phyloP scores from a whole-genome alignment of 2,797 vertebrate genomes.

The Meriones psammophilus region DNA sequence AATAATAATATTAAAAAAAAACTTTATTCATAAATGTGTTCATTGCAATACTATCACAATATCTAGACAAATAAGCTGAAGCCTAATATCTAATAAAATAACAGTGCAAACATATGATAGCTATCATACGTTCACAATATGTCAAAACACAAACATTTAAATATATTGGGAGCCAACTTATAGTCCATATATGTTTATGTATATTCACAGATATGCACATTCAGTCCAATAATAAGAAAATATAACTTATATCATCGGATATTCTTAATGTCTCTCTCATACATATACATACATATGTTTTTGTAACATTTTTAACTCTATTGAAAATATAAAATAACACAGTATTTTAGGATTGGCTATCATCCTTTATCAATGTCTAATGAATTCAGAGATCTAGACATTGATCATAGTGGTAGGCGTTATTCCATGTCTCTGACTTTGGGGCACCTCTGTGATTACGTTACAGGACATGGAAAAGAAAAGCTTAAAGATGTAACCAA shows the following conservation, averaged over 20 bases:
- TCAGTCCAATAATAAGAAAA: background rate
- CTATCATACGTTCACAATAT: background rate
- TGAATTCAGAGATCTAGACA: background rate
- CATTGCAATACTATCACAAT: background rate
- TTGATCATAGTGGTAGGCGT: too few species aligned
- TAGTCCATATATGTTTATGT: background rate
- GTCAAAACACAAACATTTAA: background rate
- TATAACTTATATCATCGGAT: background rate
- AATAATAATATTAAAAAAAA: slow-evolving; percentile 8
- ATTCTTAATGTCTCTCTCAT: background rate
- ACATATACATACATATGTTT: background rate
- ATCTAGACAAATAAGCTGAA: background rate
- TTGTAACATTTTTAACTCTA: background rate
- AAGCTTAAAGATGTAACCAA: background rate
- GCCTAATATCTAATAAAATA: background rate
- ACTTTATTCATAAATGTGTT: slow-evolving; percentile 29
- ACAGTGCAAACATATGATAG: background rate
- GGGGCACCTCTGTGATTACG: background rate
- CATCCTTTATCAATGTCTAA: background rate
- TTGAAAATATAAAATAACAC: background rate
- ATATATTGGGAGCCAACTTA: background rate
- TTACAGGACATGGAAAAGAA: background rate
- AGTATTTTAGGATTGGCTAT: background rate
- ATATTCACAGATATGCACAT: background rate
- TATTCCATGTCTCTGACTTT: background rate